Conservation (phyloP, 2,113 vertebrate species). For the Silurus asotus region DNA sequence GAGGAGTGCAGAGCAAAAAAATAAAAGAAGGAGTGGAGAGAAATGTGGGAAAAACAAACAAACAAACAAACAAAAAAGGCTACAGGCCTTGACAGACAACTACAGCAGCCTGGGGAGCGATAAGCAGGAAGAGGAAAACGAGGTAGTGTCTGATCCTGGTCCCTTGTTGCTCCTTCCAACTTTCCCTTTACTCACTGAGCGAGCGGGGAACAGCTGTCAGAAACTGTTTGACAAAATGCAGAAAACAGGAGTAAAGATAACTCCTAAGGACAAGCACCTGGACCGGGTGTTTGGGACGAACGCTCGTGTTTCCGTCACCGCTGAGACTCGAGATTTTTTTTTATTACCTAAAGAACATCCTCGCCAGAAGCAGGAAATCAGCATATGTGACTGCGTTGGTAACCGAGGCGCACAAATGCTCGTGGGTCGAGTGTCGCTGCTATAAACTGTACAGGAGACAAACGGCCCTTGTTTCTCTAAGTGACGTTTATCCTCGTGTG, state of each 20-base stretch:
- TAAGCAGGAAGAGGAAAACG: slow-evolving; percentile 5
- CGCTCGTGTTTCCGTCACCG: not conserved
- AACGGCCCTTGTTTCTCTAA: not conserved
- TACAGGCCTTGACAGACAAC: slow-evolving; percentile 38
- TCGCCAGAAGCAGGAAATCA: not conserved
- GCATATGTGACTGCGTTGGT: not conserved
- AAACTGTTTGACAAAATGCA: slow-evolving; percentile 37
- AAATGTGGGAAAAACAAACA: slow-evolving; percentile 30
- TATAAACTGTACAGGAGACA: not conserved
- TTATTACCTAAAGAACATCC: not conserved
- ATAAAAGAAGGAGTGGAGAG: slow-evolving; percentile 3
- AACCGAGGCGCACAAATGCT: not conserved
- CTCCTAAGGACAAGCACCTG: not conserved
- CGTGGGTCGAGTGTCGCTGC: not conserved
- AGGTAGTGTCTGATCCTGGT: slow-evolving; percentile 47
- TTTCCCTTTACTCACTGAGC: slow-evolving; percentile 24
- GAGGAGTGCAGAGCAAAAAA: slow-evolving; percentile 22
- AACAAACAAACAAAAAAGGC: not conserved
- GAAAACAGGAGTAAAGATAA: not conserved
- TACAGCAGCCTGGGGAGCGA: slow-evolving; percentile 34
- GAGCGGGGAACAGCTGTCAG: slow-evolving; percentile 33
- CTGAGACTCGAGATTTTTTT: not conserved
- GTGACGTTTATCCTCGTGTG: not conserved
- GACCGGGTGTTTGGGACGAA: not conserved
- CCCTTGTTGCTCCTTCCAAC: slow-evolving; percentile 29